These are phyloP conservation scores for Motacilla alba DNA, from an alignment of 2,113 vertebrate species.

Conservation along the genomic window DNA sequence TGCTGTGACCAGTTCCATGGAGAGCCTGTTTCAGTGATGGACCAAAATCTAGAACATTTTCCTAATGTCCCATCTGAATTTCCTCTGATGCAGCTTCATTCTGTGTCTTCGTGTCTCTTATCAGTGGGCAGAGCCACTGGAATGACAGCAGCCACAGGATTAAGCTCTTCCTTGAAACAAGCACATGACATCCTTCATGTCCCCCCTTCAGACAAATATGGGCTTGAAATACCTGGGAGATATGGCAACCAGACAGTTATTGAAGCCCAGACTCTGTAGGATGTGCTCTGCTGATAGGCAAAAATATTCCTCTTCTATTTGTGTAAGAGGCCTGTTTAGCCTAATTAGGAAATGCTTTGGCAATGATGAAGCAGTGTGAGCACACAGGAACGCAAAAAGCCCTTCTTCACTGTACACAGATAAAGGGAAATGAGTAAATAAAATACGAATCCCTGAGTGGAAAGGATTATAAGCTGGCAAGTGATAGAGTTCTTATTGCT, in stretches of 20 bases:
- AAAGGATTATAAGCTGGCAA: not conserved
- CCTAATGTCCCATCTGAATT: not conserved
- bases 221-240: not conserved
- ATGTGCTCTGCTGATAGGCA: not conserved
- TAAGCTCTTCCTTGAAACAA: not conserved
- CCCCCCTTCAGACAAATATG: not conserved
- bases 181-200: not conserved
- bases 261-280: not conserved
- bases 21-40: not conserved
- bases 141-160: not conserved
- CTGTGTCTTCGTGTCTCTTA: not conserved
- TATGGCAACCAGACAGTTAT: not conserved
- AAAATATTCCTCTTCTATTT: not conserved
- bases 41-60: not conserved
- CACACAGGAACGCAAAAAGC: not conserved
- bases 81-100: not conserved
- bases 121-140: not conserved
- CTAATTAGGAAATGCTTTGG: not conserved
- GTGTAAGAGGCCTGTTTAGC: not conserved
- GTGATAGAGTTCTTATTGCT: not conserved
- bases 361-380: not conserved
- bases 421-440: constrained; percentile 28
- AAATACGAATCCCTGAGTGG: not conserved
- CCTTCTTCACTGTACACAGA: not conserved
- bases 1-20: not conserved